Percentiles rank a stretch among this genome's conserved stretches.
Evolutionary conservation across 2,888 invertebrate species (phyloP).

Genomic region (Chelonus formosanus): DNA sequence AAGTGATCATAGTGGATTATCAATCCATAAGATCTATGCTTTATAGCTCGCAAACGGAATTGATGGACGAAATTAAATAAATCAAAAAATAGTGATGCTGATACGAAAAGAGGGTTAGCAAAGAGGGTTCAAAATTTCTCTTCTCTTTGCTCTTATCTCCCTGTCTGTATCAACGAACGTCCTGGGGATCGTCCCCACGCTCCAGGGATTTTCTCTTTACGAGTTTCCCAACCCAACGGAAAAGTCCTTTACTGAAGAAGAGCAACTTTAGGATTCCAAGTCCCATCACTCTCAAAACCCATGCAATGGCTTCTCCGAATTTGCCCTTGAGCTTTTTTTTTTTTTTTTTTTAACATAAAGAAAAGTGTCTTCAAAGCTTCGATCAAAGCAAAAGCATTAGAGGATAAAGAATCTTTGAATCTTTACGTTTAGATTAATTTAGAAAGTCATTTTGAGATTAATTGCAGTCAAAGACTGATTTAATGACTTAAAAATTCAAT

Average conservation of each 20-base stretch:
- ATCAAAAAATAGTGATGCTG: slow-evolving; percentile 45
- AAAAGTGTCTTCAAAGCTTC: slow-evolving; percentile 11
- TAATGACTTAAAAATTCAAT: too few species aligned
- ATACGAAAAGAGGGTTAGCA: slow-evolving; percentile 14
- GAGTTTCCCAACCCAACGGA: slow-evolving; percentile 44
- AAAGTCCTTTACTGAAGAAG: slow-evolving; percentile 15
- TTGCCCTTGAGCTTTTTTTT: slow-evolving; percentile 14
- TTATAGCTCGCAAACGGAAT: slow-evolving; percentile 39
- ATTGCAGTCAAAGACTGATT: too few species aligned
- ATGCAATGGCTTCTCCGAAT: slow-evolving; percentile 43
- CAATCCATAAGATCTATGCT: slow-evolving; percentile 36
- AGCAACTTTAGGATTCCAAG: slow-evolving; percentile 45
- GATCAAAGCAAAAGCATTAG: too few species aligned
- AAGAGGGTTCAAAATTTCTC: slow-evolving; percentile 1
- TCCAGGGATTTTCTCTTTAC: slow-evolving; percentile 51
- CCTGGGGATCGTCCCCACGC: slow-evolving; percentile 49
- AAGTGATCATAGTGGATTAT: not conserved
- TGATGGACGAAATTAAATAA: slow-evolving; percentile 56
- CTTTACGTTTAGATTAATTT: slow-evolving; percentile 3
- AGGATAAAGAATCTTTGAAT: slow-evolving; percentile 17
- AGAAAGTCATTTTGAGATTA: slow-evolving; percentile 16
- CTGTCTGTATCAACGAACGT: slow-evolving; percentile 51
- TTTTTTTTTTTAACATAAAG: slow-evolving; percentile 3
- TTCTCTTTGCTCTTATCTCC: slow-evolving; percentile 45
- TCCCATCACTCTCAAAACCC: slow-evolving; percentile 46